Evolutionary conservation across 2,888 invertebrate species (phyloP).

Genomic region (Crossocerus cetratus): DNA sequence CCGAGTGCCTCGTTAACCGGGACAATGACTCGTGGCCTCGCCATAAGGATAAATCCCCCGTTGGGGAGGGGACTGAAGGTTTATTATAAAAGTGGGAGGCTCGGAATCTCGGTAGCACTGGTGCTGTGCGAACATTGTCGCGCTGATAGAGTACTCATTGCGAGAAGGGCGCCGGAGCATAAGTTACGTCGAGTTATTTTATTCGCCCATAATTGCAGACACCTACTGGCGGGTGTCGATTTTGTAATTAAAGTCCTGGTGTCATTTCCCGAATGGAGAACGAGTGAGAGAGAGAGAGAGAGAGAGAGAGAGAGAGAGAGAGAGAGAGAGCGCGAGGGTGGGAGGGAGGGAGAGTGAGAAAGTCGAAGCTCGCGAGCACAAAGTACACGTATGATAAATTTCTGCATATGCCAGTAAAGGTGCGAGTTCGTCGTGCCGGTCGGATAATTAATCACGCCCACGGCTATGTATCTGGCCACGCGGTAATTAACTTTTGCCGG

Average conservation of each 20-base stretch:
- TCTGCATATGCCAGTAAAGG: slow-evolving; percentile 49
- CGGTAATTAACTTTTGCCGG: slow-evolving; percentile 52
- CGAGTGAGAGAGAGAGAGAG: background rate
- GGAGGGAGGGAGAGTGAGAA: no score
- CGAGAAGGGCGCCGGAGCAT: no score
- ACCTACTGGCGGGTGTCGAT: slow-evolving; percentile 16
- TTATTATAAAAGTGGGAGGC: no score
- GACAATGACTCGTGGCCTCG: slow-evolving; percentile 15
- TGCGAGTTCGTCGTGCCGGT: slow-evolving; percentile 45
- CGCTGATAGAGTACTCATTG: no score
- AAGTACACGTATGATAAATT: slow-evolving; percentile 50
- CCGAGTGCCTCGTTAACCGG: background rate
- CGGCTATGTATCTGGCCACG: slow-evolving; percentile 45
- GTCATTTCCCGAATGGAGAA: slow-evolving; percentile 40
- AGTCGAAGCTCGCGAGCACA: slow-evolving; percentile 14
- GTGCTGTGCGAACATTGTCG: no score
- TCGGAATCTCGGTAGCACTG: no score
- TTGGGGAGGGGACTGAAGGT: no score
- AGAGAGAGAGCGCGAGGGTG: background rate
- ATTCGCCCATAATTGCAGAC: slow-evolving; percentile 39
- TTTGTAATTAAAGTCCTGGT: slow-evolving; percentile 47
- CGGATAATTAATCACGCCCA: slow-evolving; percentile 51
- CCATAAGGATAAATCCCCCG: no score
- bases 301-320: background rate
- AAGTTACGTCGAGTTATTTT: slow-evolving; percentile 23